Conservation (phyloP, 1,140 invertebrate species). For the Radopholus similis region DNA sequence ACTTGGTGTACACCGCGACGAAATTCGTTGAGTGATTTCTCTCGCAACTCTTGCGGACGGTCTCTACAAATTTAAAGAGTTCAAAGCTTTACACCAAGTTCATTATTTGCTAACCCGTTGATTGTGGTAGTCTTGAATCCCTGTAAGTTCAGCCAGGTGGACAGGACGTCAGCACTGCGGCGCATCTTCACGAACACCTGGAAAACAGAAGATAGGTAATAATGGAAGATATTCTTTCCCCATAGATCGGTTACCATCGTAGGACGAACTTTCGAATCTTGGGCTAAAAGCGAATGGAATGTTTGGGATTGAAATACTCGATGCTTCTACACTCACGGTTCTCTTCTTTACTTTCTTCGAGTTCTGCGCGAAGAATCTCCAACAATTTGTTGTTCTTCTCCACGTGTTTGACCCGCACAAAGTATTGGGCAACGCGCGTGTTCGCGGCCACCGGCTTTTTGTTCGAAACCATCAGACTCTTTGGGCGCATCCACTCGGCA, state of each 20-base stretch:
- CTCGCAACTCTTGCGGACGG: constrained; percentile 78
- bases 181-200: constrained; percentile 92
- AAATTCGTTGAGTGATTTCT: constrained; percentile 80
- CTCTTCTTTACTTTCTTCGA: not conserved
- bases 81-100: not conserved
- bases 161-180: constrained; percentile 80
- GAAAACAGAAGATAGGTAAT: too few relatives aligned
- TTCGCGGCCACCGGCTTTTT: constrained; percentile 58
- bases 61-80: constrained; percentile 64
- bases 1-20: constrained; percentile 67
- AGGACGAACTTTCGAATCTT: constrained; percentile 62
- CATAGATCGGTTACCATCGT: too few relatives aligned
- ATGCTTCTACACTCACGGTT: constrained; percentile 29
- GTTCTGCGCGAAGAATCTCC: not conserved
- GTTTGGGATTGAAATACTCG: not conserved
- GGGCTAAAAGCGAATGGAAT: constrained; percentile 15
- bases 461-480: constrained; percentile 37
- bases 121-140: constrained; percentile 24
- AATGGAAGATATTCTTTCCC: too few relatives aligned
- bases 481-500: constrained; percentile 62
- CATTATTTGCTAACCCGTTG: constrained; percentile 1
- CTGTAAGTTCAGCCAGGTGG: constrained; percentile 67
- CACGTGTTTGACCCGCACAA: constrained; percentile 74
- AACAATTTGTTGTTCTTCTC: constrained; percentile 67
- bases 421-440: constrained; percentile 77